Conservation (phyloP, 1,140 invertebrate species). For the Muscidifurax raptorellus region DNA sequence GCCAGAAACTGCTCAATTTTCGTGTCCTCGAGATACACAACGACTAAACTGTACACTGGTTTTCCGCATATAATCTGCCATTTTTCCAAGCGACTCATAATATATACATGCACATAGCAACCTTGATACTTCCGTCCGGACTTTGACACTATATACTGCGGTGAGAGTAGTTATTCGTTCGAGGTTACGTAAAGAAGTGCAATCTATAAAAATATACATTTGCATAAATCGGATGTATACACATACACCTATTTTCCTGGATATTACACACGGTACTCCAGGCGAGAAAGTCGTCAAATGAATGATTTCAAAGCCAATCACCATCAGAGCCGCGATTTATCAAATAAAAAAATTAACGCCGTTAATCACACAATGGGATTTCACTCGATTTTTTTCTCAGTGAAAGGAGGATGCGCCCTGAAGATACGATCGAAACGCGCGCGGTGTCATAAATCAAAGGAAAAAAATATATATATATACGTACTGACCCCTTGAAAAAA, state of each 20-base stretch:
- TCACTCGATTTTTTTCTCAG: not conserved
- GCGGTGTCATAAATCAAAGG: conserved; percentile 4
- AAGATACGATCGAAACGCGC: not conserved
- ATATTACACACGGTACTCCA: not conserved
- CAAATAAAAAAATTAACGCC: not conserved
- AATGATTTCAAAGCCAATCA: not conserved
- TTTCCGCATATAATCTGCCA: too few species aligned
- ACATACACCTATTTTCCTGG: not conserved
- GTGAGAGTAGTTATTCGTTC: conserved; percentile 6
- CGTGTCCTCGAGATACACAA: too few species aligned
- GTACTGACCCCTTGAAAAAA: not conserved
- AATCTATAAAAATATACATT: conserved; percentile 30
- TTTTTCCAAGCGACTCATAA: too few species aligned
- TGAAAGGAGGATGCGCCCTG: conserved; percentile 36
- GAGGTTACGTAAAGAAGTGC: conserved; percentile 7
- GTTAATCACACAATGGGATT: not conserved
- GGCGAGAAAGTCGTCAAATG: not conserved
- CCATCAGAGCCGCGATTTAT: not conserved
- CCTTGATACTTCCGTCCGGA: conserved; percentile 34
- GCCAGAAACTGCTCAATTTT: too few species aligned
- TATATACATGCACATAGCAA: too few species aligned
- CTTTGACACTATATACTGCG: conserved; percentile 13
- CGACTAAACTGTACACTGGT: too few species aligned
- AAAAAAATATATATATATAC: not conserved
- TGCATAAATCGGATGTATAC: conserved; percentile 17